Evolutionary conservation across 2,113 vertebrate genomes (phyloP).

Genomic region (Nicator chloris): DNA sequence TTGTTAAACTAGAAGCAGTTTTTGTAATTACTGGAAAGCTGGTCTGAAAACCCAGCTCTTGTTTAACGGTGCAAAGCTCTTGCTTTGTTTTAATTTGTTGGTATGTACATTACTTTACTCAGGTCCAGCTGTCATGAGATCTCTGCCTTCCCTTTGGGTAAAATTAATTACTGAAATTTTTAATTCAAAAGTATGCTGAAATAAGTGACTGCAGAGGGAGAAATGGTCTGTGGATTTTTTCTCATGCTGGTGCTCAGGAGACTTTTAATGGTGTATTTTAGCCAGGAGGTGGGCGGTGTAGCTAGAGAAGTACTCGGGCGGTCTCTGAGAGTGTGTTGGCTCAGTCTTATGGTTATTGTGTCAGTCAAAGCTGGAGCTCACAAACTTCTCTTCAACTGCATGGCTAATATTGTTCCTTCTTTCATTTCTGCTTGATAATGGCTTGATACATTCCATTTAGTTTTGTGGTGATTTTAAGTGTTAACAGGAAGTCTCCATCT

Average conservation of each 20-base stretch:
- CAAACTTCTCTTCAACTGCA: background rate
- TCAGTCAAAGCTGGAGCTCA: background rate
- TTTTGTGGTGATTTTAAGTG: background rate
- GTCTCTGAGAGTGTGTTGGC: background rate
- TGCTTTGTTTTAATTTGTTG: background rate
- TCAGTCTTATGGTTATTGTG: background rate
- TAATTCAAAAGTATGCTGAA: background rate
- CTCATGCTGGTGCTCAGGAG: background rate
- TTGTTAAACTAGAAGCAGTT: background rate
- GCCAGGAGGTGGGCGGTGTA: background rate
- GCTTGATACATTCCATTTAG: background rate
- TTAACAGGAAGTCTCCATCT: background rate
- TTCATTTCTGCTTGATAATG: background rate
- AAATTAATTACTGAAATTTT: background rate
- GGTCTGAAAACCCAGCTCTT: background rate
- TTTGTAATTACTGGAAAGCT: background rate
- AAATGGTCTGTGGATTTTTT: background rate
- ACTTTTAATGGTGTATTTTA: background rate
- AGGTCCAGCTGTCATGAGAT: background rate
- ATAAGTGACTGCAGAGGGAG: background rate
- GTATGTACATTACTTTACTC: background rate
- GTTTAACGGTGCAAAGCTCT: background rate
- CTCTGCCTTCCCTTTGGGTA: background rate
- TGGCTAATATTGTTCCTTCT: background rate
- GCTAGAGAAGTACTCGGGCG: background rate